Percentiles rank a stretch among this genome's conserved stretches.
Evolutionary conservation across 2,888 invertebrate species (phyloP).

Genomic region (Operophtera brumata): DNA sequence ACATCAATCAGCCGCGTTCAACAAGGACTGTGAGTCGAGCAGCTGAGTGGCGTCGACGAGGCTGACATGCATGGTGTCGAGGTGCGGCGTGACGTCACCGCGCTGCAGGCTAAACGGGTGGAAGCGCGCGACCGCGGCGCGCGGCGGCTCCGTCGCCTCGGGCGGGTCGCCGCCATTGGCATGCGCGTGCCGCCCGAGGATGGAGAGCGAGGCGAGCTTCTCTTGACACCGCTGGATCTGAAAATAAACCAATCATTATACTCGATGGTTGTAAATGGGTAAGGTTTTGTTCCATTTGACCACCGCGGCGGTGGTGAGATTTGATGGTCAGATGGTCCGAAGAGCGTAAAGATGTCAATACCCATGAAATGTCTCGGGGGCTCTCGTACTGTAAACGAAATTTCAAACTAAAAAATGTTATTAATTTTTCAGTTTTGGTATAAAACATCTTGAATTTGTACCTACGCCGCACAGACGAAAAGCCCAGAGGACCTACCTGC

Average conservation of each 20-base stretch:
- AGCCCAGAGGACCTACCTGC: too few relatives aligned
- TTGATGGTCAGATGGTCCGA: too few relatives aligned
- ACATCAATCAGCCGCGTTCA: slow-evolving; percentile 82
- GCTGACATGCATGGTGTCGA: slow-evolving; percentile 78
- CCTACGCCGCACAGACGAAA: too few relatives aligned
- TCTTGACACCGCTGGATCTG: slow-evolving; percentile 68
- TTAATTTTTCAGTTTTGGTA: too few relatives aligned
- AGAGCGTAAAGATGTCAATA: too few relatives aligned
- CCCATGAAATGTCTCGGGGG: too few relatives aligned
- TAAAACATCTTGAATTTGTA: too few relatives aligned
- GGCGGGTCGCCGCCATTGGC: slow-evolving; percentile 43
- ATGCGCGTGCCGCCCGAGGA: slow-evolving; percentile 54
- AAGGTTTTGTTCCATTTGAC: too few relatives aligned
- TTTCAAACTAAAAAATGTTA: too few relatives aligned
- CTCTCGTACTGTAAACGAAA: too few relatives aligned
- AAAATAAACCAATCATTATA: neutral
- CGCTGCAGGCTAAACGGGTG: slow-evolving; percentile 65
- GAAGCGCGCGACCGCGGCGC: slow-evolving; percentile 58
- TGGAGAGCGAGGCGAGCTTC: slow-evolving; percentile 59
- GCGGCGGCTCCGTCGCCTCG: slow-evolving; percentile 6
- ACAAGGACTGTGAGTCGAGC: slow-evolving; percentile 85
- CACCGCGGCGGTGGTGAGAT: too few relatives aligned
- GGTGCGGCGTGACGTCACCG: slow-evolving; percentile 37
- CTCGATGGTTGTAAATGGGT: too few relatives aligned
- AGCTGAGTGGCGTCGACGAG: slow-evolving; percentile 82